A percentile compares a stretch with the other conserved stretches of the same genome.
Conservation (phyloP, 2,113 vertebrate genomes). For the Phylloscopus trochilus region DNA sequence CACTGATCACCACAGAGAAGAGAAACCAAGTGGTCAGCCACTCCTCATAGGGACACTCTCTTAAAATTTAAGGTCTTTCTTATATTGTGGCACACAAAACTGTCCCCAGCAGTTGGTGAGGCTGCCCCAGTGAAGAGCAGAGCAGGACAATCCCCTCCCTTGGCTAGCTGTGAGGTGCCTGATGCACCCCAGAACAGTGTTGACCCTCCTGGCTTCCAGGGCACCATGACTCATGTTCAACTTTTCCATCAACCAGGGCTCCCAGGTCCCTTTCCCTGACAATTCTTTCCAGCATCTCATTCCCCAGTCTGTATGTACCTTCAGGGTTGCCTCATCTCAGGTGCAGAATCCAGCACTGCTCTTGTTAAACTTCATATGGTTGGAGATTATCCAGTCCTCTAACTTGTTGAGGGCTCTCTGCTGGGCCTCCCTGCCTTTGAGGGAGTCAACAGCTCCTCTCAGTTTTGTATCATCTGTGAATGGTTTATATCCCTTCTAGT, state of each 20-base stretch:
- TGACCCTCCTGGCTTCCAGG: background rate
- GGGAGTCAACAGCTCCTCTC: background rate
- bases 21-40: background rate
- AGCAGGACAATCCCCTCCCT: background rate
- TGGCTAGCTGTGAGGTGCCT: rapidly evolving
- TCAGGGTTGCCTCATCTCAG: background rate
- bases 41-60: rapidly evolving
- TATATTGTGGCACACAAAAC: background rate
- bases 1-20: background rate
- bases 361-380: background rate
- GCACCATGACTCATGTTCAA: background rate
- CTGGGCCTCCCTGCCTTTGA: background rate
- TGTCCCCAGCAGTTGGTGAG: too few species aligned
- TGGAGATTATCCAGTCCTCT: background rate
- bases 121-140: rapidly evolving
- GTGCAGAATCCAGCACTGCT: background rate
- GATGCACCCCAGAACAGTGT: rapidly evolving
- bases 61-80: background rate
- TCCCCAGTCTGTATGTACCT: background rate
- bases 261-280: background rate
- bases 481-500: background rate
- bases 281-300: background rate
- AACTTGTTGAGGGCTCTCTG: background rate
- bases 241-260: background rate
- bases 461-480: background rate